A percentile compares a stretch with the other conserved stretches of the same genome.
phyloP scores from a whole-genome alignment of 2,113 vertebrate species.

The Austrofundulus limnaeus region DNA sequence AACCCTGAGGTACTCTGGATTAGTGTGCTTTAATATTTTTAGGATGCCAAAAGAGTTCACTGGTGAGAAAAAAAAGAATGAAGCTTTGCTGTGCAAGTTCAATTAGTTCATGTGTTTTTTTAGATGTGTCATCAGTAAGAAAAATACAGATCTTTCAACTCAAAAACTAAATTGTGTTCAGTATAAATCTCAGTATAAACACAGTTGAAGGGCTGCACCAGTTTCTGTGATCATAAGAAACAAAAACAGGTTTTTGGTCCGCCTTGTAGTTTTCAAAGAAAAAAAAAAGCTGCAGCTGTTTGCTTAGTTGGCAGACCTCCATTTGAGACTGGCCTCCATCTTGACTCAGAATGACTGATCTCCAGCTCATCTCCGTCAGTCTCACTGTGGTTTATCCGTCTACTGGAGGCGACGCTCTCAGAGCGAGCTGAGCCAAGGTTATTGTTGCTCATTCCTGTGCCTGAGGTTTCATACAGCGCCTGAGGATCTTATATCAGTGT shows the following conservation, averaged over 20 bases:
- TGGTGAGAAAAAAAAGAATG: background rate
- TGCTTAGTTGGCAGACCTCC: slow-evolving; percentile 44
- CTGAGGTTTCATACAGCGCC: slow-evolving; percentile 7
- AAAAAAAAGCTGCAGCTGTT: slow-evolving; percentile 29
- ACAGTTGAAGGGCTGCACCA: slow-evolving; percentile 25
- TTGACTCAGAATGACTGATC: slow-evolving; percentile 57
- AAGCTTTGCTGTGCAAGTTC: background rate
- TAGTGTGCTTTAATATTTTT: background rate
- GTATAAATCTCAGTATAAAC: background rate
- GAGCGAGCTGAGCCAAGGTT: slow-evolving; percentile 25
- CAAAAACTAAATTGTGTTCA: background rate
- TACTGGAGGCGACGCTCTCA: slow-evolving; percentile 11
- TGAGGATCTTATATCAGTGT: background rate
- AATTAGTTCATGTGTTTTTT: background rate
- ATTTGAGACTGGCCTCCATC: slow-evolving; percentile 52
- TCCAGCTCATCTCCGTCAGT: slow-evolving; percentile 43
- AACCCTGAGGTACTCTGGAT: slow-evolving; percentile 1
- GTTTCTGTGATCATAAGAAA: slow-evolving; percentile 31
- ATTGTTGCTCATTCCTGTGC: slow-evolving; percentile 53
- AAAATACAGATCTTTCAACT: background rate
- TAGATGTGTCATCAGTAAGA: background rate
- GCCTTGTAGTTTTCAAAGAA: slow-evolving; percentile 26
- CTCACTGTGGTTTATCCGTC: slow-evolving; percentile 36
- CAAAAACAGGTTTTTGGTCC: slow-evolving; percentile 52
- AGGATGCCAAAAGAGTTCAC: background rate